Percentiles rank a stretch among this genome's conserved stretches.
phyloP scores from a whole-genome alignment of 2,888 invertebrate species.

The Machimus atricapillus region DNA sequence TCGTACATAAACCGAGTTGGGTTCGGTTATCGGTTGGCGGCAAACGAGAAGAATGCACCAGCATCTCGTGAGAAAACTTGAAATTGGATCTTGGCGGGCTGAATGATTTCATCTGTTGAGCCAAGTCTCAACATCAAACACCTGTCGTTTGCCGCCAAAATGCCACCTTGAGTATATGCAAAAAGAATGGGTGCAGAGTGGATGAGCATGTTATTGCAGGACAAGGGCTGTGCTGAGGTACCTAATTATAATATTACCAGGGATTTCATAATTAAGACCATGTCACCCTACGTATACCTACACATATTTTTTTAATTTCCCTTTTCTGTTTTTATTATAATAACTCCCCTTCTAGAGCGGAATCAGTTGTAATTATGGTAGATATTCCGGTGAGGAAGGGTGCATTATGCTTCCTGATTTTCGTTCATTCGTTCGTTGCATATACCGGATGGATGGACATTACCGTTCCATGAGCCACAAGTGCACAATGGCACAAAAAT shows the following conservation, averaged over 20 bases:
- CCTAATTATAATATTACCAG: neutral
- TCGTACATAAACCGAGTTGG: neutral
- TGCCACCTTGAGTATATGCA: neutral
- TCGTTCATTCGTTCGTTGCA: neutral
- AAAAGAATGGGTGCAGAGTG: neutral
- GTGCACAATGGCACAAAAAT: neutral
- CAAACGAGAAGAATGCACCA: slow-evolving; percentile 17
- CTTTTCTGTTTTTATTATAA: neutral
- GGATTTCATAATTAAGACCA: neutral
- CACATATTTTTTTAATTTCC: neutral
- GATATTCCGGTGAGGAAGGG: neutral
- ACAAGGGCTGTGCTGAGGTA: neutral
- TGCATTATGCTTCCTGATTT: neutral
- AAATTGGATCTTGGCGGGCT: slow-evolving; percentile 27
- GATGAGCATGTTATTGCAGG: neutral
- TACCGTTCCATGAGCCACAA: neutral
- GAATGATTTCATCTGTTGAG: slow-evolving; percentile 28
- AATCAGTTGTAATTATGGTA: no score
- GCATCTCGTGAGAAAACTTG: slow-evolving; percentile 40
- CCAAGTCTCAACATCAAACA: neutral
- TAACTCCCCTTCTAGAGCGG: neutral
- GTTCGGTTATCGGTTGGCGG: neutral
- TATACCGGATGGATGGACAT: slow-evolving; percentile 20
- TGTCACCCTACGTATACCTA: neutral
- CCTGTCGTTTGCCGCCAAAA: slow-evolving; percentile 41